Conservation (phyloP, 2,888 invertebrate species). For the Limnephilus marmoratus region DNA sequence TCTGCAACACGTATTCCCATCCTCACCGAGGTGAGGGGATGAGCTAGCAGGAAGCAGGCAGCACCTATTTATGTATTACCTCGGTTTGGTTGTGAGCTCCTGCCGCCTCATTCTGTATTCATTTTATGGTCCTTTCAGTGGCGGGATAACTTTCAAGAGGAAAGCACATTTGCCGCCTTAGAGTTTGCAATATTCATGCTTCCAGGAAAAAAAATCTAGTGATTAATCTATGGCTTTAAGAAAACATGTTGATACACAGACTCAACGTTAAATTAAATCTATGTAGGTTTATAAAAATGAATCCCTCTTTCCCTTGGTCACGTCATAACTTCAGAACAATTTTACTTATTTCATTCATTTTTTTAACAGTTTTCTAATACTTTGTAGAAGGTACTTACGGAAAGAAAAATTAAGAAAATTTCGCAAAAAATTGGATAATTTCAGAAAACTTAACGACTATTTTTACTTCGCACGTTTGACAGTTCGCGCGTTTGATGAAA, state of each 20-base stretch:
- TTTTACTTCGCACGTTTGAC: too few species aligned
- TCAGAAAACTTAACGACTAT: too few species aligned
- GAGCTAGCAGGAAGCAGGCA: background rate
- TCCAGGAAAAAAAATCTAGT: background rate
- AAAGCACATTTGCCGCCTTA: conserved; percentile 16
- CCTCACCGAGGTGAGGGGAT: background rate
- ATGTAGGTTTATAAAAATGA: too few species aligned
- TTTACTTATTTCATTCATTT: too few species aligned
- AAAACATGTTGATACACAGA: background rate
- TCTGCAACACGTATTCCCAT: background rate
- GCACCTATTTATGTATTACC: background rate
- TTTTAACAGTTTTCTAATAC: too few species aligned
- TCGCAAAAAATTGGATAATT: too few species aligned
- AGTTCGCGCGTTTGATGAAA: too few species aligned
- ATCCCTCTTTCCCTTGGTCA: too few species aligned
- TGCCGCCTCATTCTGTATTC: conserved; percentile 52
- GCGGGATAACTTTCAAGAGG: conserved; percentile 29
- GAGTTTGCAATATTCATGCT: background rate
- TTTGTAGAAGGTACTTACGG: too few species aligned
- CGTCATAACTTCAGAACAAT: too few species aligned
- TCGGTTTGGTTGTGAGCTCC: background rate
- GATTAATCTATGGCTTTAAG: background rate
- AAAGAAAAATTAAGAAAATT: too few species aligned
- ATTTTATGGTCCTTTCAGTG: conserved; percentile 50
- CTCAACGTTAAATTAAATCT: too few species aligned